Evolutionary conservation across 1,140 invertebrate species (phyloP).

Genomic region (Cherax destructor): DNA sequence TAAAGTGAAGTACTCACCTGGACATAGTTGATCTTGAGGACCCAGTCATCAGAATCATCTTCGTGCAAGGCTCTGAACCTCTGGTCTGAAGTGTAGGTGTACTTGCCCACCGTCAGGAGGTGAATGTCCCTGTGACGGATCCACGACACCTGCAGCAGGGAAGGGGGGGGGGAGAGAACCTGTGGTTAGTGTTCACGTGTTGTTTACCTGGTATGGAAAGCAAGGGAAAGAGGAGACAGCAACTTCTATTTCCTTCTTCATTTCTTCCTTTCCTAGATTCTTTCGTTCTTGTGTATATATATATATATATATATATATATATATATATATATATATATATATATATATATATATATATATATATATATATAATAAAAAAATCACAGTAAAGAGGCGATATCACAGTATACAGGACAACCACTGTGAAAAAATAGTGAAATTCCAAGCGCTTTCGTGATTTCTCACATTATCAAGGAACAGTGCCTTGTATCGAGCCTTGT

Average conservation of each 20-base stretch:
- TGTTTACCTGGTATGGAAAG: background rate
- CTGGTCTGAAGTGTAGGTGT: slow-evolving; percentile 92
- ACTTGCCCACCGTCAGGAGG: slow-evolving; percentile 87
- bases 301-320: background rate
- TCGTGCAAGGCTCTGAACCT: slow-evolving; percentile 79
- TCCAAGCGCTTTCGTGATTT: no score
- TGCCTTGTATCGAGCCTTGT: no score
- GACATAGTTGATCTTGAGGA: slow-evolving; percentile 81
- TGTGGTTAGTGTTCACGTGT: background rate
- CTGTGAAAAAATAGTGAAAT: no score
- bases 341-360: slow-evolving; percentile 26
- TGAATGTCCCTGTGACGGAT: slow-evolving; percentile 91
- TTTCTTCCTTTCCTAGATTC: no score
- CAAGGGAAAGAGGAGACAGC: background rate
- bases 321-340: slow-evolving; percentile 9
- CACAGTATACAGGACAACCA: no score
- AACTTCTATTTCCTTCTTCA: no score
- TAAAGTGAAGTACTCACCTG: slow-evolving; percentile 76
- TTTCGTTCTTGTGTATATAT: no score
- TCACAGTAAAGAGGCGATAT: no score
- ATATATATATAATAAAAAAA: background rate
- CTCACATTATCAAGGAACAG: no score
- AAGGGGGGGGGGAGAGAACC: background rate
- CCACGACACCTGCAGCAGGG: slow-evolving; percentile 86
- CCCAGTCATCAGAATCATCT: slow-evolving; percentile 80